phyloP scores from a whole-genome alignment of 2,113 vertebrate genomes.

The Vimba vimba region DNA sequence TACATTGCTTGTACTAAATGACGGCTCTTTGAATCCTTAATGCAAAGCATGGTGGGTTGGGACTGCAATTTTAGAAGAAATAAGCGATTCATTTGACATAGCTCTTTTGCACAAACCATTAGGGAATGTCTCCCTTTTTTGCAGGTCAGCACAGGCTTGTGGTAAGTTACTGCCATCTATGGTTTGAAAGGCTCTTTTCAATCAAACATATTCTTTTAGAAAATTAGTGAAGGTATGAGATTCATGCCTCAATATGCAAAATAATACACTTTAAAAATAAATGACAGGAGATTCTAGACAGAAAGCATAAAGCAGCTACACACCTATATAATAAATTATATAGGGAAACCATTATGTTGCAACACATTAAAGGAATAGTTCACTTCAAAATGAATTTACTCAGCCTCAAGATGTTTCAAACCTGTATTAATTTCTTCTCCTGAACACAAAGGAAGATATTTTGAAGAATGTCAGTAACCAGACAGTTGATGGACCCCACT shows the following conservation, averaged over 20 bases:
- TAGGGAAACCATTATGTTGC: not conserved
- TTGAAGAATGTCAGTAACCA: too few relatives aligned
- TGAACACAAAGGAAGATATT: too few relatives aligned
- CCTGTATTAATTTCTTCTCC: too few relatives aligned
- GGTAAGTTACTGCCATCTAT: conserved; percentile 60
- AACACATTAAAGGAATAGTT: not conserved
- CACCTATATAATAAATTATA: not conserved
- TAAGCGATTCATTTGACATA: conserved; percentile 60
- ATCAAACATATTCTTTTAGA: conserved; percentile 17
- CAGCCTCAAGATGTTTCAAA: too few relatives aligned
- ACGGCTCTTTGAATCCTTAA: conserved; percentile 49
- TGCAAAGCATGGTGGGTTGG: conserved; percentile 21
- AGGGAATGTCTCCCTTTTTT: conserved; percentile 42
- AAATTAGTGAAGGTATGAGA: not conserved
- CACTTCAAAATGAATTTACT: too few relatives aligned
- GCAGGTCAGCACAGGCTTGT: conserved; percentile 34
- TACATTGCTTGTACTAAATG: conserved; percentile 52
- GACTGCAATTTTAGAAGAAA: conserved; percentile 56
- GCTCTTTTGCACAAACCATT: conserved; percentile 47
- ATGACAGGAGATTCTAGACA: not conserved
- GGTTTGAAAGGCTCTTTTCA: conserved; percentile 45
- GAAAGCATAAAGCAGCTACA: not conserved
- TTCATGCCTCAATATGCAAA: not conserved
- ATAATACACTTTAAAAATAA: not conserved
- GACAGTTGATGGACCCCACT: too few relatives aligned